A percentile compares a stretch with the other conserved stretches of the same genome.
Evolutionary conservation across 2,113 vertebrate species (phyloP).

Genomic region (Gasterosteus nipponicus): DNA sequence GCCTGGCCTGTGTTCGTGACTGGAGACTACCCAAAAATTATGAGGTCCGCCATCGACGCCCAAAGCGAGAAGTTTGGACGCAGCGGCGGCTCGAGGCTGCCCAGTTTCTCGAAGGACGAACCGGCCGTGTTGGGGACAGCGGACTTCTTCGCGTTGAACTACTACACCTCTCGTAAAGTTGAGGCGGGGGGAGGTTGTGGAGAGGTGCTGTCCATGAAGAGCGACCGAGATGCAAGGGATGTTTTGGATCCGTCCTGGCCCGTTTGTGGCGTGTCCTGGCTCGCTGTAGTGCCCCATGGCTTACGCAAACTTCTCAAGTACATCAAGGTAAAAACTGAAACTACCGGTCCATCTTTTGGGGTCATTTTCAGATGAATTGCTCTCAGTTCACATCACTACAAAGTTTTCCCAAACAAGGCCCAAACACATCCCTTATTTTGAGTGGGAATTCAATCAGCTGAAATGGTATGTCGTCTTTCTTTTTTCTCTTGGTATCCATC

Average conservation of each 20-base stretch:
- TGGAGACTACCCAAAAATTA: conserved; percentile 84
- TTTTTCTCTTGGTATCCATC: conserved; percentile 37
- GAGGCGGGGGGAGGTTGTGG: conserved; percentile 56
- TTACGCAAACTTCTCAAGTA: conserved; percentile 82
- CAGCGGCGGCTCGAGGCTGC: conserved; percentile 69
- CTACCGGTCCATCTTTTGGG: neutral
- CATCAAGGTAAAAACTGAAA: conserved; percentile 79
- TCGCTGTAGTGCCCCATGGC: conserved; percentile 80
- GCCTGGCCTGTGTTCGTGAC: conserved; percentile 85
- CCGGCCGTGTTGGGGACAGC: conserved; percentile 79
- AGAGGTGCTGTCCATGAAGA: conserved; percentile 54
- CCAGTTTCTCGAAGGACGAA: conserved; percentile 82
- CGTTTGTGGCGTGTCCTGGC: conserved; percentile 74
- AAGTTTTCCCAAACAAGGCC: neutral
- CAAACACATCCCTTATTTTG: conserved; percentile 2
- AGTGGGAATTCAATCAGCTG: conserved; percentile 26
- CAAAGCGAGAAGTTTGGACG: conserved; percentile 74
- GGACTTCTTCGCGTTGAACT: conserved; percentile 88
- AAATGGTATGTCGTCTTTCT: conserved; percentile 40
- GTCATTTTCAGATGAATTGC: neutral
- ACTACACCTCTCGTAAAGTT: conserved; percentile 83
- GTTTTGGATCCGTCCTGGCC: conserved; percentile 83
- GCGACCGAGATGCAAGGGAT: conserved; percentile 69
- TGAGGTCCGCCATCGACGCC: conserved; percentile 78
- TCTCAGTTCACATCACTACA: neutral